These are phyloP conservation scores for Steatocranus sp. DNA, from an alignment of 2,797 vertebrate species.

Conservation along the genomic window DNA sequence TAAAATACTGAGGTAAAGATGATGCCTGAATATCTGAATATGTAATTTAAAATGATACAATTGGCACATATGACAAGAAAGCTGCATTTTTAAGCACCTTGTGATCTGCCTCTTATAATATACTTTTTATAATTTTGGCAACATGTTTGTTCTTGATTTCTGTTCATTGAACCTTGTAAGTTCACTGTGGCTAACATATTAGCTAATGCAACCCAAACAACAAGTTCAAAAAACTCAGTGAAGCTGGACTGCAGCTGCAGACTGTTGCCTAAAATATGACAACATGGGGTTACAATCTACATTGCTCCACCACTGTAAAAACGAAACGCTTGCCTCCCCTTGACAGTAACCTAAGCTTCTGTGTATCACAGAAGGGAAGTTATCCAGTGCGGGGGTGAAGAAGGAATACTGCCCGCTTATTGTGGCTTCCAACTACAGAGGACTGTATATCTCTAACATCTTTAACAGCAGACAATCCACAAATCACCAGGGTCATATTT, in stretches of 20 bases:
- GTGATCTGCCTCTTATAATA: accelerated
- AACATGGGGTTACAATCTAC: neutral
- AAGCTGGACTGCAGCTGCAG: neutral
- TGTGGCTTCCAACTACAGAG: constrained; percentile 41
- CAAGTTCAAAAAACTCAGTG: neutral
- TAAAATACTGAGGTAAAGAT: neutral
- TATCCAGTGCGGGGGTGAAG: constrained; percentile 27
- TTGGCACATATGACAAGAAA: neutral
- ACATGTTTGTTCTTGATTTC: neutral
- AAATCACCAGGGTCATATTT: constrained; percentile 65
- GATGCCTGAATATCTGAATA: neutral
- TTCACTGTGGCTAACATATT: neutral
- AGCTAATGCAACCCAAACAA: neutral
- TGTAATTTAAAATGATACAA: neutral
- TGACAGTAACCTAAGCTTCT: constrained; percentile 1
- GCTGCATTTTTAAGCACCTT: neutral
- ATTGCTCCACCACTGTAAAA: neutral
- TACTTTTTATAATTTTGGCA: neutral
- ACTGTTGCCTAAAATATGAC: neutral
- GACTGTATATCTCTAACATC: constrained; percentile 26
- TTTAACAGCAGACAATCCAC: constrained; percentile 54
- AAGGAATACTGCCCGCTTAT: constrained; percentile 48
- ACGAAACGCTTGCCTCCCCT: neutral
- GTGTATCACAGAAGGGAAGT: constrained; percentile 34
- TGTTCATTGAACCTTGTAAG: neutral